Evolutionary conservation across 2,888 invertebrate species (phyloP).

Genomic region (Eumacrocentrus americanus): DNA sequence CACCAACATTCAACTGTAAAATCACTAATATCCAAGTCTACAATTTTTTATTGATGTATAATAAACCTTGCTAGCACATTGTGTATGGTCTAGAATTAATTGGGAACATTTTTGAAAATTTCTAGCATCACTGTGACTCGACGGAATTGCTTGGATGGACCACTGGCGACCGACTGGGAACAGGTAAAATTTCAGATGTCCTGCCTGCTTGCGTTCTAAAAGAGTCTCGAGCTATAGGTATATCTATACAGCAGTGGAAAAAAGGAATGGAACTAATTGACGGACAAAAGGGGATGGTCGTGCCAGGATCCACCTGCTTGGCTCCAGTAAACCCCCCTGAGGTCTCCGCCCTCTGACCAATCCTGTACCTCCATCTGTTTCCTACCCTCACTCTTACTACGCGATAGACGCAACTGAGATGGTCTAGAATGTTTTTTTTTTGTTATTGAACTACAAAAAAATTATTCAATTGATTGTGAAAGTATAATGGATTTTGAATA

Average conservation of each 20-base stretch:
- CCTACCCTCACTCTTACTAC: slow-evolving; percentile 28
- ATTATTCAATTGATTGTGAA: background rate
- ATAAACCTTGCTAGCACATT: background rate
- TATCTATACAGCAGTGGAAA: background rate
- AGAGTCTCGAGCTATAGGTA: background rate
- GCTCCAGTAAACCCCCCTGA: slow-evolving; percentile 42
- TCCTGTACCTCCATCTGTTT: slow-evolving; percentile 42
- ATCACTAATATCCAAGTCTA: background rate
- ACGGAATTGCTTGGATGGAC: slow-evolving; percentile 37
- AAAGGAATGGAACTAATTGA: slow-evolving; percentile 54
- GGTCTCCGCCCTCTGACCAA: slow-evolving; percentile 55
- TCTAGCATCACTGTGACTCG: background rate
- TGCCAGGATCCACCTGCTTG: slow-evolving; percentile 54
- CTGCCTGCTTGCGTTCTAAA: background rate
- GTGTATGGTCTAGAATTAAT: background rate
- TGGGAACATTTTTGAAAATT: background rate
- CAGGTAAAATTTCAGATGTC: background rate
- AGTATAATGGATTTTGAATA: background rate
- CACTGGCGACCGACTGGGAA: slow-evolving; percentile 35
- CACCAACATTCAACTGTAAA: background rate
- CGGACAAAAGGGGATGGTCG: slow-evolving; percentile 49
- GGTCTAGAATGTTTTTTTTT: background rate
- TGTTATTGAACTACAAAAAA: background rate
- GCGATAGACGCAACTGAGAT: background rate
- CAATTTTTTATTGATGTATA: background rate